These are phyloP conservation scores for Capitella teleta DNA, from an alignment of 1,140 invertebrate genomes.

Conservation along the genomic window DNA sequence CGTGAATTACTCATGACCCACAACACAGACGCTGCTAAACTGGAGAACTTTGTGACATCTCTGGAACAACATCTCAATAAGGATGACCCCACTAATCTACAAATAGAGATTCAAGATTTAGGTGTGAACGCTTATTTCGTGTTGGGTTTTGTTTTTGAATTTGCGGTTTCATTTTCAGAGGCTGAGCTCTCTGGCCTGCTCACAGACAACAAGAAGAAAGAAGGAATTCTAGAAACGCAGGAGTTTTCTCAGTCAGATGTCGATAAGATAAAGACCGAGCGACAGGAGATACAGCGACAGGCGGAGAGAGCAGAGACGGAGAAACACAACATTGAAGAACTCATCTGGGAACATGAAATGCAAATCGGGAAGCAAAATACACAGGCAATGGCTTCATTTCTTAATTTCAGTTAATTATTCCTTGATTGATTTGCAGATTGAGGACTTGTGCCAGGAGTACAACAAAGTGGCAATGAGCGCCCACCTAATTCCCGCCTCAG, in stretches of 20 bases:
- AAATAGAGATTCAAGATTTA: no score
- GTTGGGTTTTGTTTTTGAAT: no score
- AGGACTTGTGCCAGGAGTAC: neutral
- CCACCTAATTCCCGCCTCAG: constrained; percentile 5
- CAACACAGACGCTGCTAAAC: no score
- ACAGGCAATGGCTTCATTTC: no score
- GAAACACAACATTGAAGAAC: constrained; percentile 17
- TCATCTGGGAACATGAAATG: constrained; percentile 26
- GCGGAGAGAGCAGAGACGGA: constrained; percentile 19
- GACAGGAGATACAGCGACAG: constrained; percentile 19
- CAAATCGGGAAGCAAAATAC: constrained; percentile 24
- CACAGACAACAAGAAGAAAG: constrained; percentile 14
- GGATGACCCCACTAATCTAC: no score
- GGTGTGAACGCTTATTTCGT: no score
- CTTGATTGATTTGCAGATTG: constrained; percentile 1
- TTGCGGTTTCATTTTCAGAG: no score
- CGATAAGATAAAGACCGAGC: constrained; percentile 19
- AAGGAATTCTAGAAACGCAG: constrained; percentile 24
- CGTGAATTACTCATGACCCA: no score
- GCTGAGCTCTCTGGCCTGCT: neutral
- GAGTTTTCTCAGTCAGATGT: constrained; percentile 28
- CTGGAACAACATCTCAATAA: no score
- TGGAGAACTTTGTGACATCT: no score
- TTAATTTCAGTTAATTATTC: no score
- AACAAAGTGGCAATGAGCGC: neutral